A percentile compares a stretch with the other conserved stretches of the same genome.
Evolutionary conservation across 2,888 invertebrate genomes (phyloP).

Genomic region (Leptarthrus brevirostris): DNA sequence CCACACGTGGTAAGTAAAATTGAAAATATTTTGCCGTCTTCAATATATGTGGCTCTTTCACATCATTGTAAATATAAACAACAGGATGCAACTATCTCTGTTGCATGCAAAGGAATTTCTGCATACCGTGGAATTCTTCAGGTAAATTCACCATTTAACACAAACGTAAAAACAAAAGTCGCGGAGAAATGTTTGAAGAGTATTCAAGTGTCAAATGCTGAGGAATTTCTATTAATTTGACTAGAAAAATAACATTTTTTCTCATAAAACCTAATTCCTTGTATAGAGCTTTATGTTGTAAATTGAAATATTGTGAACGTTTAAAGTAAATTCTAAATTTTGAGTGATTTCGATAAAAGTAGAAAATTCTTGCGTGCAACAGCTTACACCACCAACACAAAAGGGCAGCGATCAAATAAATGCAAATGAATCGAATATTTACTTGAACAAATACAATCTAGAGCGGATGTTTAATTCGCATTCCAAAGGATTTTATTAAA

Average conservation of each 20-base stretch:
- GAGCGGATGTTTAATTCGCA: too few species aligned
- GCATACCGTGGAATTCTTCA: constrained; percentile 18
- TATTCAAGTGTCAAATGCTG: constrained; percentile 27
- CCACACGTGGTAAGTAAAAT: too few species aligned
- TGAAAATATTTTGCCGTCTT: too few species aligned
- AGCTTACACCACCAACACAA: constrained; percentile 13
- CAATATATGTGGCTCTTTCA: too few species aligned
- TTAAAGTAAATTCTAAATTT: background rate
- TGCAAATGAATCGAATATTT: background rate
- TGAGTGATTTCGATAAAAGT: background rate
- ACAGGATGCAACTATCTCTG: background rate
- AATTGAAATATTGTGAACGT: background rate
- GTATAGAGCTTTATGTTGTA: too few species aligned
- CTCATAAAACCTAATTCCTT: background rate
- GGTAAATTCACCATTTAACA: constrained; percentile 22
- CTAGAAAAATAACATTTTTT: background rate
- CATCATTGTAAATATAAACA: constrained; percentile 11
- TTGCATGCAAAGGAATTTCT: constrained; percentile 24
- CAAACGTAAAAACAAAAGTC: constrained; percentile 9
- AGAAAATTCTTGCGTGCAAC: background rate
- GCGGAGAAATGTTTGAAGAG: constrained; percentile 27
- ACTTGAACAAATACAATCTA: background rate
- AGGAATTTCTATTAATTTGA: constrained; percentile 19
- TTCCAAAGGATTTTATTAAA: background rate
- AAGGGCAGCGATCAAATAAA: background rate